A percentile compares a stretch with the other conserved stretches of the same genome.
Conservation (phyloP, 2,797 vertebrate species). For the Characodon lateralis region DNA sequence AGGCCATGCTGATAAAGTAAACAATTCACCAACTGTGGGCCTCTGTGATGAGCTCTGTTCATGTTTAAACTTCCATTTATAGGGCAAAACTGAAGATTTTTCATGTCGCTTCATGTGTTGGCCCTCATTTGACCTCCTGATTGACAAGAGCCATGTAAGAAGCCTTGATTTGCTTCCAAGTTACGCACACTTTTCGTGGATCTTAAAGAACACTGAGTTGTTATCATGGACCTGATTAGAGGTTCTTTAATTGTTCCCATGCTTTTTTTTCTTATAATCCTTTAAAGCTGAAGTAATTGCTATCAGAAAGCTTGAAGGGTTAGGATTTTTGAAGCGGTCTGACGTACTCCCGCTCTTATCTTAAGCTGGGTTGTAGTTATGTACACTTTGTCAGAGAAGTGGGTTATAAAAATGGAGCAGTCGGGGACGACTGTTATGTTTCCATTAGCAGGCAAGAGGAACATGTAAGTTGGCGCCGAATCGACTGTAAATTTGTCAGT, state of each 20-base stretch:
- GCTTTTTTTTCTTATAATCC: not conserved
- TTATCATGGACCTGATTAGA: conserved; percentile 56
- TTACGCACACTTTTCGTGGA: conserved; percentile 4
- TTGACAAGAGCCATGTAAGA: conserved; percentile 32
- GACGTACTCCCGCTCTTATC: conserved; percentile 43
- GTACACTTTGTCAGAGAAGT: conserved; percentile 36
- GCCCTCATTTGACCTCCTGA: conserved; percentile 32
- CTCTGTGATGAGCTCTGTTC: too few species aligned
- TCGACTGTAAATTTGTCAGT: not conserved
- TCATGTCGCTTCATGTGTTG: conserved; percentile 22
- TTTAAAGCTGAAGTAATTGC: conserved; percentile 54
- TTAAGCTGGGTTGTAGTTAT: conserved; percentile 52
- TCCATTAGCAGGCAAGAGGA: conserved; percentile 17
- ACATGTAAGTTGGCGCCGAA: not conserved
- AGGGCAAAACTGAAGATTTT: conserved; percentile 28
- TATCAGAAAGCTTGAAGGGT: too few species aligned
- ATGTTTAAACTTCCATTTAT: not conserved
- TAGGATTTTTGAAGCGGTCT: conserved; percentile 49
- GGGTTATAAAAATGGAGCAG: conserved; percentile 13
- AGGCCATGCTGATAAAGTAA: too few species aligned
- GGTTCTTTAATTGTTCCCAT: conserved; percentile 8
- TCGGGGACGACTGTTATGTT: conserved; percentile 7
- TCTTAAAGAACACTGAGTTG: conserved; percentile 30
- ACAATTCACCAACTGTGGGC: too few species aligned
- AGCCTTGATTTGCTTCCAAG: conserved; percentile 22